phyloP scores from a whole-genome alignment of 2,888 invertebrate species.

The Aporophyla nigra region DNA sequence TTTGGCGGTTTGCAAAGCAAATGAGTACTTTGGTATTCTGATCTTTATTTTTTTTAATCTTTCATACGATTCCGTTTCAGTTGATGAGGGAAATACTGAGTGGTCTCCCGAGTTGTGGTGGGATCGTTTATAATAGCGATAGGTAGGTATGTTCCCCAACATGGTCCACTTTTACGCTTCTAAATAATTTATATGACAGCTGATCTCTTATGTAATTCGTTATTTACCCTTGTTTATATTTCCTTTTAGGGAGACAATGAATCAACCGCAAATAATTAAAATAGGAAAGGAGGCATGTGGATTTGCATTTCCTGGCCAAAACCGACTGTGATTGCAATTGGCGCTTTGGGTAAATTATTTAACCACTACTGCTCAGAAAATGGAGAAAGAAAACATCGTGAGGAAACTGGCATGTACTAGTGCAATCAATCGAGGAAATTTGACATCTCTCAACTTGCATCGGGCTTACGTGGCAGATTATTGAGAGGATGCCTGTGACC shows the following conservation, averaged over 20 bases:
- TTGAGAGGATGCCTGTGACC: no score
- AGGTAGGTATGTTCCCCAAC: not conserved
- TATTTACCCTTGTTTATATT: not conserved
- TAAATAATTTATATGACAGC: slow-evolving; percentile 8
- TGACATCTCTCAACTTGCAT: no score
- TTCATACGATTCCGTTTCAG: slow-evolving; percentile 4
- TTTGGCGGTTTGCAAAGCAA: not conserved
- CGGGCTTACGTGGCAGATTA: no score
- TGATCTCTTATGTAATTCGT: slow-evolving; percentile 3
- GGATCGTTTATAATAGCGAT: not conserved
- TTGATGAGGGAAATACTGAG: slow-evolving; percentile 10
- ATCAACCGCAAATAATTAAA: no score
- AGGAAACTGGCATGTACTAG: no score
- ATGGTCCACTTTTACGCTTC: not conserved
- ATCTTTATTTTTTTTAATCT: slow-evolving; percentile 34
- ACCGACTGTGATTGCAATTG: not conserved
- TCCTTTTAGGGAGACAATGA: not conserved
- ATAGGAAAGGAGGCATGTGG: not conserved
- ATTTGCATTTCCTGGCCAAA: not conserved
- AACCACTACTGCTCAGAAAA: no score
- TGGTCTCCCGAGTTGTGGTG: slow-evolving; percentile 1
- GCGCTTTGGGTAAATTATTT: no score
- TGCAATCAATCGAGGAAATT: no score
- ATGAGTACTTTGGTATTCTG: slow-evolving; percentile 1
- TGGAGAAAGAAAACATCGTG: no score